Percentiles rank a stretch among this genome's conserved stretches.
Evolutionary conservation across 2,888 invertebrate species (phyloP).

Genomic region (Nyleta sp.): DNA sequence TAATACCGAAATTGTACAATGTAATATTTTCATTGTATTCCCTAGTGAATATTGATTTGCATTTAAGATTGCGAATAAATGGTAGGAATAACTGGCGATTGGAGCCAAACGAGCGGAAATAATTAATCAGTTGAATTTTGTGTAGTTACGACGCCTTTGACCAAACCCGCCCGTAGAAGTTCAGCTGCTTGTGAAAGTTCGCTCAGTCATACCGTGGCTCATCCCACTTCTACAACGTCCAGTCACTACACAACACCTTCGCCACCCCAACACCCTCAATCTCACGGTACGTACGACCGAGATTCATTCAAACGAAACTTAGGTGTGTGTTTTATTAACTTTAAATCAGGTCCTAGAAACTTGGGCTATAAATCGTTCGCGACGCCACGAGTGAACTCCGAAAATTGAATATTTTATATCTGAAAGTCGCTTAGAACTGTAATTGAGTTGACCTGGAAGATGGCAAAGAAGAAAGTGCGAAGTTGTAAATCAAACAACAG

Average conservation of each 20-base stretch:
- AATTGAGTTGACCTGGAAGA: neutral
- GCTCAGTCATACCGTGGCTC: conserved; percentile 74
- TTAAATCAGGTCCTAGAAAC: conserved; percentile 20
- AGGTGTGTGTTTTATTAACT: conserved; percentile 14
- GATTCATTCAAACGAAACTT: conserved; percentile 9
- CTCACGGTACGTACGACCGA: conserved; percentile 75
- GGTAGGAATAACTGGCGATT: conserved; percentile 15
- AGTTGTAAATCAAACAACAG: no score
- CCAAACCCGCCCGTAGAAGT: conserved; percentile 77
- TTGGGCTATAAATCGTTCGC: conserved; percentile 20
- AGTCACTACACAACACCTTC: conserved; percentile 82
- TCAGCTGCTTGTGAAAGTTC: conserved; percentile 79
- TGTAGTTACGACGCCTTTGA: conserved; percentile 78
- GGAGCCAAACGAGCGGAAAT: neutral
- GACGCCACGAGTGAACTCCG: neutral
- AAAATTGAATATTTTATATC: conserved; percentile 9
- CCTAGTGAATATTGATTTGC: no score
- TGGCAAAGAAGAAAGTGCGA: no score
- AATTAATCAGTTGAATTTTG: conserved; percentile 32
- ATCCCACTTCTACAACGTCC: conserved; percentile 79
- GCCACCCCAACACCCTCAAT: conserved; percentile 80
- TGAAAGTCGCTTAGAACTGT: conserved; percentile 1
- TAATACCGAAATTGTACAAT: no score
- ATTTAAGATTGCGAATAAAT: no score
- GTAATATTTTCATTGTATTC: no score